Evolutionary conservation across 64 coral and sea anemone species (phyloP).

Genomic region (Actinia equina): DNA sequence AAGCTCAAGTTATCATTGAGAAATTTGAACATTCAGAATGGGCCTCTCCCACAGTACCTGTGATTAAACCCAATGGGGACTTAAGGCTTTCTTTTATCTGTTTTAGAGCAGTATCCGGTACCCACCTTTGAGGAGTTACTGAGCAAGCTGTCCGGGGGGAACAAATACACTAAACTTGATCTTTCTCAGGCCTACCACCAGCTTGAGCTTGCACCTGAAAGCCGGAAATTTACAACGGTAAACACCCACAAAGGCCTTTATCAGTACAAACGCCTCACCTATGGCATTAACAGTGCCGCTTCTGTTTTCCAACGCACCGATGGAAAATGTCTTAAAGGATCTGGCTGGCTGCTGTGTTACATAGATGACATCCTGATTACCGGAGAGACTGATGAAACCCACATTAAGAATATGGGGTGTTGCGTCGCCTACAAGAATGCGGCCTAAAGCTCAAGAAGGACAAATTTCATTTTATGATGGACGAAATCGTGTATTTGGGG

Average conservation of each 20-base stretch:
- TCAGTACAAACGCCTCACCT: constrained; percentile 41
- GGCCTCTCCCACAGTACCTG: constrained; percentile 46
- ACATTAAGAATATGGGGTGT: background rate
- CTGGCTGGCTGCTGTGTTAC: background rate
- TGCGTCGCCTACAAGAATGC: background rate
- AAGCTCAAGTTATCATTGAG: too few relatives aligned
- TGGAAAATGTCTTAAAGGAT: background rate
- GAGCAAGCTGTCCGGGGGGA: constrained; percentile 37
- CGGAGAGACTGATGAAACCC: background rate
- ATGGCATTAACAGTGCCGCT: constrained; percentile 10
- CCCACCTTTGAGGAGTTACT: constrained; percentile 4
- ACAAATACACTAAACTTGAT: constrained; percentile 25
- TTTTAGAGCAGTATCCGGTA: constrained; percentile 26
- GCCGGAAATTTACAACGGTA: constrained; percentile 43
- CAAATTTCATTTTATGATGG: background rate
- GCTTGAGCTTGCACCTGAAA: constrained; percentile 33
- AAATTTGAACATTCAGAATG: constrained; percentile 53
- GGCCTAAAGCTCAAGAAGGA: constrained; percentile 5
- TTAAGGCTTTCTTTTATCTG: constrained; percentile 28
- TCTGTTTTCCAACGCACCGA: background rate
- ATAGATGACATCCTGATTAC: constrained; percentile 1
- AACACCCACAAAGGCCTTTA: constrained; percentile 45
- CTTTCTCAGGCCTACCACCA: constrained; percentile 42
- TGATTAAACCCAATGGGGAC: constrained; percentile 23
- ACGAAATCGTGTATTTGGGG: too few relatives aligned